These are phyloP conservation scores for Phrynosoma blainvillii DNA, from an alignment of 2,113 vertebrate genomes.

Conservation along the genomic window DNA sequence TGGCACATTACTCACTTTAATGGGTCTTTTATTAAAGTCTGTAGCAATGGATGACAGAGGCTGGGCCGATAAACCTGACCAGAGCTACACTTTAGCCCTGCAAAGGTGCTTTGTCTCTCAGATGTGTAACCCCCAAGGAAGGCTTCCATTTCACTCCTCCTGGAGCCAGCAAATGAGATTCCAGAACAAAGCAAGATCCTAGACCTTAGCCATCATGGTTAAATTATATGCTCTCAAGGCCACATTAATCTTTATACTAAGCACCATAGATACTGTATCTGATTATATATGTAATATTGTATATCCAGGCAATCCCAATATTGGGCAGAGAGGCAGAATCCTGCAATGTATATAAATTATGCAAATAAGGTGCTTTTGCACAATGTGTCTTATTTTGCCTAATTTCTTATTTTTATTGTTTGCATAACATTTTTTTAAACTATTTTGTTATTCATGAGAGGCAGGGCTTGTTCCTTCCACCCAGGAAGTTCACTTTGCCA, in stretches of 20 bases:
- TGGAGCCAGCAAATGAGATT: neutral
- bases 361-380: neutral
- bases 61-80: neutral
- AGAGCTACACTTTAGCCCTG: neutral
- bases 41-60: slow-evolving; percentile 26
- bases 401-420: neutral
- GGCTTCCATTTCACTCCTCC: neutral
- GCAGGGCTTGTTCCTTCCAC: neutral
- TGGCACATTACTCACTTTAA: slow-evolving; percentile 62
- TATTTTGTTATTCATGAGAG: neutral
- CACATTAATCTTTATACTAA: neutral
- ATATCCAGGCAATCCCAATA: neutral
- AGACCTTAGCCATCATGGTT: too few species aligned
- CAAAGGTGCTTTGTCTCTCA: slow-evolving; percentile 3
- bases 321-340: neutral
- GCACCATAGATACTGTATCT: neutral
- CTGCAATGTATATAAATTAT: neutral
- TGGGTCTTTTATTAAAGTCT: slow-evolving; percentile 61
- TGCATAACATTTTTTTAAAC: neutral
- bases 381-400: neutral
- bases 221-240: neutral
- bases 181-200: neutral
- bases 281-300: neutral
- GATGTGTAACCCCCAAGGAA: neutral
- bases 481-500: neutral